Evolutionary conservation across 2,888 invertebrate species (phyloP), one percentile per base, ranked within the genome.

Genomic region (Fragum fragum): DNA sequence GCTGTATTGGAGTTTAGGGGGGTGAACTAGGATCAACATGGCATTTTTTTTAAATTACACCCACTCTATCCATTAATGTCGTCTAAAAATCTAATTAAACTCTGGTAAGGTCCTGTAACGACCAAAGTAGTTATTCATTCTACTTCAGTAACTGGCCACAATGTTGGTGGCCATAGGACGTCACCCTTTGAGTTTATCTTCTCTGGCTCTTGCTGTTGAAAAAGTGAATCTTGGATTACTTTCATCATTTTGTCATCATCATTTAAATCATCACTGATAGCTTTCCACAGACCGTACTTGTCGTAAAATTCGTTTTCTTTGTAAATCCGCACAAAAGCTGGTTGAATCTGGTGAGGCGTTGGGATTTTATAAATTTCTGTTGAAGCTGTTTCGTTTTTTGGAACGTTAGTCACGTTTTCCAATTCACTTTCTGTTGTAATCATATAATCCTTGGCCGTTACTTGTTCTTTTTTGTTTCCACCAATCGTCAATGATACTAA

Each of bases 201-300:
- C 14, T 47, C 47, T 16, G 47, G 14, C 14, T n/a, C 18, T 47
- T 47, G 5, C 18, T 47, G 14, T 23, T 57, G 57, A 26, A 16
- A 14, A 7, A 57, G 57, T 28, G 57, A 57, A 21, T 57, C 26
- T 16, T 6, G 57, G 23, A 57, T 57, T 7, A 57, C 57, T 23
- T 57, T 28, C 57, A 57, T 57, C 57, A 57, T 14, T 57, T 23
- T 57, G 7, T 57, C 57, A 14, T 14, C 26, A 14, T 18, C 18
- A 28, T 5, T 11, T 23, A 14, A 5, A 26, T 26, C 21, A 28
- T 26, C 57, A 7, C 26, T 23, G 0, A 26, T 28, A 16, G 5
- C n/a, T 28, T 57, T 57, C 57, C 57, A 57, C 28, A 57, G 28
- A 28, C 57, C 57, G 18, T 57, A 57, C 26, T 57, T 57, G 26